Base-by-base conservation (phyloP, 2,797 vertebrate species). In the Alca torda region DNA sequence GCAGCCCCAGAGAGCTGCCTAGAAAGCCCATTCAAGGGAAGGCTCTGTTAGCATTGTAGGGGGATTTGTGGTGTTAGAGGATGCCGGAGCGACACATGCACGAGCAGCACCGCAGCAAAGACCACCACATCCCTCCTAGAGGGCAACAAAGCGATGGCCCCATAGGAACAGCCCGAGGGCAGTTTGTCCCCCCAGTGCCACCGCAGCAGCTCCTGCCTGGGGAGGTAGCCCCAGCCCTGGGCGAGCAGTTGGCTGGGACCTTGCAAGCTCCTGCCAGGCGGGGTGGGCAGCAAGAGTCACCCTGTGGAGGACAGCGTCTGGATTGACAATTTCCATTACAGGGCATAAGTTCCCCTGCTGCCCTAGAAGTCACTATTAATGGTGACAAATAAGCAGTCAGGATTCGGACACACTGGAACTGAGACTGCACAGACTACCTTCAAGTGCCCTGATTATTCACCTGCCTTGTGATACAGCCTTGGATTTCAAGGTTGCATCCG, bases 51-150 rank as follows among this genome's bases (percentile, higher is more conserved):
- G 21, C 20, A 33, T 10, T 1, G 1, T 3, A 26, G 59, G 11
- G n/a, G 50, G 14, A 39, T 23, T 63, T 0, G 0, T 1, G 0
- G 2, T 60, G 15, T 13, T 30, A 11, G 48, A 39, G 45, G 63
- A 64, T 23, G 45, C 19, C 0, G 0, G 31, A 78, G 37, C 1
- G 3, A 57, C 11, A 10, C 15, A 14, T 1, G 61, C 9, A 2
- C 1, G 48, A 39, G 28, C 69, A 89, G 39, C 0, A 0, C 65
- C 59, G n/a, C 16, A 9, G 20, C 46, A 31, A 21, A 10, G 25
- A 37, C 19, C 37, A 35, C 14, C 24, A 4, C 11, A 2, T 41
- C 59, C 41, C 26, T 65, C 30, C 20, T 18, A 48, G 45, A 13
- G 18, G 31, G 23, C n/a, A 64, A 21, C 16, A 45, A 43, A 59